Evolutionary conservation across 2,113 vertebrate species (phyloP), one percentile per base, ranked within the genome.

Genomic region (Pelobates fuscus): DNA sequence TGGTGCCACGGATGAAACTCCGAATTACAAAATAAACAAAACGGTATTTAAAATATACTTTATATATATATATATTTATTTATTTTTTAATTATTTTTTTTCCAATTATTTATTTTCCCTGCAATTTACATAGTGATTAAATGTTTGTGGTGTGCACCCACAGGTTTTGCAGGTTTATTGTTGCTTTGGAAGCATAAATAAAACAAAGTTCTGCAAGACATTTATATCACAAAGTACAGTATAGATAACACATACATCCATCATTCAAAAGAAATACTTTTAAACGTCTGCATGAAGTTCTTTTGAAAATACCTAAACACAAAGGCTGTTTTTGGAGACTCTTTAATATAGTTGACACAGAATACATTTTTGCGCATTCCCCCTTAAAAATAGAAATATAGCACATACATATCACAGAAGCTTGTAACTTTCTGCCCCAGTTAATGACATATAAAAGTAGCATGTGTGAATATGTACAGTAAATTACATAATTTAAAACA

Each of bases 381-480:
- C 20, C 46, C 30, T 12, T 25, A 26, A 67, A 14, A 46, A 29
- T 32, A 72, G 49, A 72, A 58, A 20, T 32, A 25, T 25, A 55
- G 57, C 46, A 60, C 52, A 29, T 70, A 60, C 52, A 29, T 70
- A 66, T 67, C 75, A 58, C 72, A 78, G 21, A 27, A 44, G 6
- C 26, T 69, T 65, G 3, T 63, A 67, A 78, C 77, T 75, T 67
- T 78, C 21, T 77, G 71, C 24, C 17, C 59, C 41, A 77, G 14
- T 67, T 60, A 67, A 32, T 75, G 52, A 67, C 71, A 81, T 62
- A 78, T 67, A 80, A 80, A 80, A 69, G 79, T 78, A 81, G 70
- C 65, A 76, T 76, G 71, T 72, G 71, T 66, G 74, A 79, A 76
- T 78, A 80, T 72, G 78, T 81, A 63, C 65, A 70, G 79, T 73